A percentile compares a stretch with the other conserved stretches of the same genome.
Evolutionary conservation across 2,888 invertebrate species (phyloP).

Genomic region (Megastigmus dorsalis): DNA sequence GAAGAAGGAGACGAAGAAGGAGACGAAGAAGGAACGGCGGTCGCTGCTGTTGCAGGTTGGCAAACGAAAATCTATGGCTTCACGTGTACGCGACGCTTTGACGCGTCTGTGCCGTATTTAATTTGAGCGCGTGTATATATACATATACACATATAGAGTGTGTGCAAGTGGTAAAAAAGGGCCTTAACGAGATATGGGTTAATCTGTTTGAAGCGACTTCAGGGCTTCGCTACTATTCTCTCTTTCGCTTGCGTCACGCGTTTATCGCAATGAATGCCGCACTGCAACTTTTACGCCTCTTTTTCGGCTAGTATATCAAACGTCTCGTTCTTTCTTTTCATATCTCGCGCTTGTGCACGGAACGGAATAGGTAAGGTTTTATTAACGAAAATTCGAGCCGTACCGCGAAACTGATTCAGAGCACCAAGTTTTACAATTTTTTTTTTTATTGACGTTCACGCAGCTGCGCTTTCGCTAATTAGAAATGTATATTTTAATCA

Average conservation of each 20-base stretch:
- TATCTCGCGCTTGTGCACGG: too few relatives aligned
- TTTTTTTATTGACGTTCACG: too few relatives aligned
- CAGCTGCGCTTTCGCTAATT: too few relatives aligned
- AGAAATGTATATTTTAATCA: too few relatives aligned
- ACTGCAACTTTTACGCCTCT: too few relatives aligned
- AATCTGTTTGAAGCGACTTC: conserved; percentile 57
- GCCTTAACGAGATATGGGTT: conserved; percentile 66
- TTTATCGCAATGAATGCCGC: not conserved
- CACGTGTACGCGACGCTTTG: not conserved
- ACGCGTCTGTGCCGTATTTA: not conserved
- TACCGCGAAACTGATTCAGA: too few relatives aligned
- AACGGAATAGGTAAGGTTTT: too few relatives aligned
- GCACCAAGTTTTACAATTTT: too few relatives aligned
- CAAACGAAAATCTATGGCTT: conserved; percentile 37
- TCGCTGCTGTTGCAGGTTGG: not conserved
- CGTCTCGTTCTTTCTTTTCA: too few relatives aligned
- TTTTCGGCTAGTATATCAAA: too few relatives aligned
- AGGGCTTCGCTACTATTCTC: conserved; percentile 10
- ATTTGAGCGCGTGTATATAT: too few relatives aligned
- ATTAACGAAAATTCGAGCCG: too few relatives aligned
- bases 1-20: not conserved
- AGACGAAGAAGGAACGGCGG: not conserved
- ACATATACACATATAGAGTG: not conserved
- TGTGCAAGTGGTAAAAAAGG: conserved; percentile 52
- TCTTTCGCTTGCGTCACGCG: not conserved